Base-by-base conservation (phyloP, 2,113 vertebrate genomes). In the Clarias gariepinus region DNA sequence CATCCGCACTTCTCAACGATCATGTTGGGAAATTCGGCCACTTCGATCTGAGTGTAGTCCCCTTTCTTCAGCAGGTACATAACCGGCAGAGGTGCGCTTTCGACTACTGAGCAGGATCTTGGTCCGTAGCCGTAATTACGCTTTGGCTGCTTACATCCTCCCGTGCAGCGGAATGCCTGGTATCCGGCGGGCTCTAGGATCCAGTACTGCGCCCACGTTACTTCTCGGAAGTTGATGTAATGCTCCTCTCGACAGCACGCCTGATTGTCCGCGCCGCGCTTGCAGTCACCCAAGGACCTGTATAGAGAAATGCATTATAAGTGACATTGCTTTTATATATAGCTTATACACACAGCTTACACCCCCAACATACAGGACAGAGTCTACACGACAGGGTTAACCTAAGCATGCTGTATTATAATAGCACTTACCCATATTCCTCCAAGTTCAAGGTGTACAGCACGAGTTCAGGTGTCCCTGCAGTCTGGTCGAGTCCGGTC, bases 21-120 rank as follows among this genome's bases (percentile, higher is more conserved):
- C 95, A 96, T 96, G 81, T 93, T 92, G 5, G 96, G 94, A 55
- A 96, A 94, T 77, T 96, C 95, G 0, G 95, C 94, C 28, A 94
- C 95, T 85, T 96, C 93, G 0, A 96, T 94, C 85, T 95, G 94
- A 0, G 96, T 96, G 91, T 90, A 93, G 85, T 96, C 95, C 41
- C 94, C 96, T 78, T 93, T 94, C 88, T 90, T 93, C 90, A 94
- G 86, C 1, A 96, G 93, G 89, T 96, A 96, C 91, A 96, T 95
- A 79, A 96, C 53, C 30, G 96, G 96, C 41, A 96, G 92, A 0
- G 96, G 90, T 9, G 94, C 92, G 84, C 90, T 96, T 15, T 93
- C 93, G 0, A 86, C 87, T 13, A 64, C 92, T 0, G 93, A 91
- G 0, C 96, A 96, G 47, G 87, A 73, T 57, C 95, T 93, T 64